Percentiles rank a stretch among this genome's conserved stretches.
Conservation (phyloP, 2,888 invertebrate genomes). For the Callimorpha dominula region DNA sequence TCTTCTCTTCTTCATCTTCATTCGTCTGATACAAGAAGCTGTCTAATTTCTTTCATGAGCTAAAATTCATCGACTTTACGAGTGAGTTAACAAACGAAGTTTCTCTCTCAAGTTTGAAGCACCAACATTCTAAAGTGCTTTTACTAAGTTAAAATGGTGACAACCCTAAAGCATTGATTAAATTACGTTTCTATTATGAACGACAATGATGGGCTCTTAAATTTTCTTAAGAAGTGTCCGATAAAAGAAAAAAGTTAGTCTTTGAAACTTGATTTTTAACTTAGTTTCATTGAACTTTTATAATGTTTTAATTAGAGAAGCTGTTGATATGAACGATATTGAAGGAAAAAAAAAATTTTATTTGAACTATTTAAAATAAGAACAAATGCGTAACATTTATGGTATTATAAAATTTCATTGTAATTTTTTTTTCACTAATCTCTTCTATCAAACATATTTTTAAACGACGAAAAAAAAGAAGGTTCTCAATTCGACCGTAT, state of each 20-base stretch:
- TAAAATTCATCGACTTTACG: conserved; percentile 11
- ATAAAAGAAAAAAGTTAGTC: conserved; percentile 2
- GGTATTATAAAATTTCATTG: no score
- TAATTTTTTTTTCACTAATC: no score
- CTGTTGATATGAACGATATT: neutral
- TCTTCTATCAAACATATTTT: no score
- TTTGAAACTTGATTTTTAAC: conserved; percentile 11
- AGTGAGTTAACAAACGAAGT: conserved; percentile 11
- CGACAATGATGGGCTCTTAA: conserved; percentile 14
- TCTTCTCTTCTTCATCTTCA: neutral
- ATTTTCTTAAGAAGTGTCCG: conserved; percentile 6
- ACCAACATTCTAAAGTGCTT: conserved; percentile 7
- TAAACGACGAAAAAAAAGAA: no score
- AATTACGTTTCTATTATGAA: conserved; percentile 17
- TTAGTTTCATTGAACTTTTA: neutral
- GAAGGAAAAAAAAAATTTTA: neutral
- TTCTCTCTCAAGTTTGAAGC: conserved; percentile 5
- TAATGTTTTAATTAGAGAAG: conserved; percentile 1
- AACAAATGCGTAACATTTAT: no score
- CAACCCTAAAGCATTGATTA: conserved; percentile 16
- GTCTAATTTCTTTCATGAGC: neutral
- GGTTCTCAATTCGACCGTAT: no score
- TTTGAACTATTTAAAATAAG: neutral
- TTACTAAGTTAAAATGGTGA: conserved; percentile 16
- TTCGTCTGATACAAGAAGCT: neutral